These are phyloP conservation scores for Shargacucullia verbasci DNA, from an alignment of 2,888 invertebrate genomes.

Conservation along the genomic window DNA sequence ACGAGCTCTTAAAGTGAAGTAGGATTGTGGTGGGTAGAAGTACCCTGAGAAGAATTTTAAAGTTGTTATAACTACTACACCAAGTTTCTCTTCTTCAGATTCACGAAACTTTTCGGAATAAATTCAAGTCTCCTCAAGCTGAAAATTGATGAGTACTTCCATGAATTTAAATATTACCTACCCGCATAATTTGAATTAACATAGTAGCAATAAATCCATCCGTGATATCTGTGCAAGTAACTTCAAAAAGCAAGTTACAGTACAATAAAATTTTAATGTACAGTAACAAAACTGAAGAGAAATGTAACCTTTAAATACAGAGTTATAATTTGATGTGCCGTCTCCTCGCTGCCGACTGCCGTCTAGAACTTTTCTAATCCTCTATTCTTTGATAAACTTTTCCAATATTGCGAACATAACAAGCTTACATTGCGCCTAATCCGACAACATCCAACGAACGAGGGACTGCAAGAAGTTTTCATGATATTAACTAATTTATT, in stretches of 20 bases:
- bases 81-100: slow-evolving; percentile 70
- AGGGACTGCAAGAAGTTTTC: slow-evolving; percentile 62
- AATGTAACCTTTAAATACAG: slow-evolving; percentile 34
- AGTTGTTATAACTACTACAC: slow-evolving; percentile 74
- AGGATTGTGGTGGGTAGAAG: slow-evolving; percentile 38
- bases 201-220: slow-evolving; percentile 36
- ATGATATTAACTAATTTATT: slow-evolving; percentile 67
- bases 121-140: slow-evolving; percentile 72
- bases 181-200: slow-evolving; percentile 48
- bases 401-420: slow-evolving; percentile 81
- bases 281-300: slow-evolving; percentile 36
- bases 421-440: slow-evolving; percentile 75
- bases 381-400: slow-evolving; percentile 79
- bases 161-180: slow-evolving; percentile 60
- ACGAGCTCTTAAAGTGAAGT: slow-evolving; percentile 69
- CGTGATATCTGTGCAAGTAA: slow-evolving; percentile 18
- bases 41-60: slow-evolving; percentile 64
- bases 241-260: slow-evolving; percentile 21
- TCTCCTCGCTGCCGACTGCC: slow-evolving; percentile 65
- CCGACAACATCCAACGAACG: slow-evolving; percentile 64
- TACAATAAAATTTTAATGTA: slow-evolving; percentile 37
- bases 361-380: slow-evolving; percentile 80
- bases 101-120: slow-evolving; percentile 71
- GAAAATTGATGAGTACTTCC: slow-evolving; percentile 72
- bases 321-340: slow-evolving; percentile 61